These are phyloP conservation scores for Dinocampus coccinellae DNA, from an alignment of 2,888 invertebrate species.

Conservation along the genomic window DNA sequence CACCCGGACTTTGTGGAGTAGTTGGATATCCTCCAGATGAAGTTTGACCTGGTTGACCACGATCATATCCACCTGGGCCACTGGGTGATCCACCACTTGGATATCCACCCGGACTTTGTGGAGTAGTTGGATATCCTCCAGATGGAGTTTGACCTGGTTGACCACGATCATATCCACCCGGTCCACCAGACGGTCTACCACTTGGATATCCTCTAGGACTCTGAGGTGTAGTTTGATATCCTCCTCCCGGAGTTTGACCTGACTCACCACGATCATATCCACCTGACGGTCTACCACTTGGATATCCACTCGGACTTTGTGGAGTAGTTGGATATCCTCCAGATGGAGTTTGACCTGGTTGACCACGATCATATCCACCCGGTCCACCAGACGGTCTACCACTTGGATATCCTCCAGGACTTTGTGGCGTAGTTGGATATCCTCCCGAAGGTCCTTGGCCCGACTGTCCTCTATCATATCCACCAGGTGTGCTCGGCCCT, in stretches of 20 bases:
- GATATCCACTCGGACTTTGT: constrained; percentile 38
- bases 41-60: constrained; percentile 43
- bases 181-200: constrained; percentile 40
- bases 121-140: constrained; percentile 47
- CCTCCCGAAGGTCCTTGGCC: constrained; percentile 36
- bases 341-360: constrained; percentile 50
- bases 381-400: constrained; percentile 45
- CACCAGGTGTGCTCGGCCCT: constrained; percentile 48
- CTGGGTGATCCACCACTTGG: constrained; percentile 34
- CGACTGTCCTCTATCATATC: constrained; percentile 43
- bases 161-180: constrained; percentile 14
- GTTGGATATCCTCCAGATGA: constrained; percentile 36
- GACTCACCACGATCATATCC: constrained; percentile 52
- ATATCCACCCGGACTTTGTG: constrained; percentile 37
- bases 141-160: constrained; percentile 50
- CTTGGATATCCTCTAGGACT: constrained; percentile 46
- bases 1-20: constrained; percentile 54
- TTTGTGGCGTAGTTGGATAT: constrained; percentile 44
- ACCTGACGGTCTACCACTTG: constrained; percentile 36
- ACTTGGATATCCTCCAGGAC: constrained; percentile 51
- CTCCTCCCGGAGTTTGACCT: constrained; percentile 53
- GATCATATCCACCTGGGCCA: constrained; percentile 19
- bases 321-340: constrained; percentile 47
- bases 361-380: not conserved
- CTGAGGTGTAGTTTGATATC: constrained; percentile 52